Evolutionary conservation across 2,797 vertebrate genomes (phyloP).

Genomic region (Sebastes minor): DNA sequence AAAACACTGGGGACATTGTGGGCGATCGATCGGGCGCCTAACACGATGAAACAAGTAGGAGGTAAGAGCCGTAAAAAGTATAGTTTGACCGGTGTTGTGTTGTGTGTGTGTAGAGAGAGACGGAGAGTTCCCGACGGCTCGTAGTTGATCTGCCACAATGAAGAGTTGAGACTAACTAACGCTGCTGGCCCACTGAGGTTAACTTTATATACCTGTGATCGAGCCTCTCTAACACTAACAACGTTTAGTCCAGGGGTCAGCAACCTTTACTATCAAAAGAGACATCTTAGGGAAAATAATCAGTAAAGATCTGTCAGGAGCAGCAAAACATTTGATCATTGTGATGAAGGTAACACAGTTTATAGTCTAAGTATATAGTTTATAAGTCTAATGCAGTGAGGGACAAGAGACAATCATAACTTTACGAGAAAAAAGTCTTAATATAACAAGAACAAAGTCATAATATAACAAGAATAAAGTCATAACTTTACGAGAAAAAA

Average conservation of each 20-base stretch:
- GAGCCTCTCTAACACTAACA: background rate
- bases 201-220: conserved; percentile 17
- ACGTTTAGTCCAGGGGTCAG: background rate
- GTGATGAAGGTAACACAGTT: no score
- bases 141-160: conserved; percentile 64
- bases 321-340: no score
- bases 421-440: no score
- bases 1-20: conserved; percentile 33
- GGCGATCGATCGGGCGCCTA: conserved; percentile 37
- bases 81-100: background rate
- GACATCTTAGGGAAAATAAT: fast-evolving
- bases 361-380: no score
- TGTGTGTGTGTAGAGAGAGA: no score
- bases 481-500: no score
- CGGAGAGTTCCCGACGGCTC: conserved; percentile 24
- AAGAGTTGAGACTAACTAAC: conserved; percentile 38
- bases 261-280: no score
- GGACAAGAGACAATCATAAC: no score
- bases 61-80: conserved; percentile 64
- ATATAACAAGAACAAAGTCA: fast-evolving
- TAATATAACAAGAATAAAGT: no score
- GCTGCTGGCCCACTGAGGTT: conserved; percentile 18
- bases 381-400: no score
- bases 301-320: no score
- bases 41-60: conserved; percentile 52